Conservation (phyloP, 2,113 vertebrate genomes). For the Tetraodon nigroviridis region DNA sequence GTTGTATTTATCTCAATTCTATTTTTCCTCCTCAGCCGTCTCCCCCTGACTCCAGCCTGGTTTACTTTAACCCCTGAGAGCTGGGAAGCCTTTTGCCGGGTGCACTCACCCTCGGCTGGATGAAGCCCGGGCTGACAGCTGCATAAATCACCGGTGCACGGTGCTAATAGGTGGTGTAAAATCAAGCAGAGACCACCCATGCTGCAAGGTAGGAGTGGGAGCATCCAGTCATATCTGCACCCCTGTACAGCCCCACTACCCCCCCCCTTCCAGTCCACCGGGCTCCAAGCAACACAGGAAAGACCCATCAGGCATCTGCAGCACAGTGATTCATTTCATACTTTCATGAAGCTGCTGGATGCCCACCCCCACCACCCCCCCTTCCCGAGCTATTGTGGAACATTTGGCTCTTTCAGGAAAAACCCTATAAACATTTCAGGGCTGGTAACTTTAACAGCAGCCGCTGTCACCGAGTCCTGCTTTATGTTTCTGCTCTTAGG, state of each 20-base stretch:
- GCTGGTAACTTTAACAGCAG: slow-evolving; percentile 56
- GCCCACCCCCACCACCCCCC: slow-evolving; percentile 26
- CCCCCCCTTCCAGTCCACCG: slow-evolving; percentile 45
- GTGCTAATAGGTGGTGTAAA: slow-evolving; percentile 77
- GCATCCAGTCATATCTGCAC: slow-evolving; percentile 73
- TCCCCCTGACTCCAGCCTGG: slow-evolving; percentile 40
- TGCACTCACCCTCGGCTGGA: slow-evolving; percentile 68
- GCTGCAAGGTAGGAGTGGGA: slow-evolving; percentile 62
- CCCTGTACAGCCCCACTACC: slow-evolving; percentile 62
- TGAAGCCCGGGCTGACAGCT: slow-evolving; percentile 76
- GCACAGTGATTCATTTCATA: slow-evolving; percentile 78
- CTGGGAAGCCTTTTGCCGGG: slow-evolving; percentile 53
- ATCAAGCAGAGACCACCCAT: slow-evolving; percentile 75
- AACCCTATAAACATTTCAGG: slow-evolving; percentile 64
- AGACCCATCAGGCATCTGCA: slow-evolving; percentile 69
- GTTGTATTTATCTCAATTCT: slow-evolving; percentile 62
- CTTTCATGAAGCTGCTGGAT: slow-evolving; percentile 70
- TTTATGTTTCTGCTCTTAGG: slow-evolving; percentile 20
- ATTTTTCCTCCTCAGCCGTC: slow-evolving; percentile 48
- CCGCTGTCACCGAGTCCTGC: neutral
- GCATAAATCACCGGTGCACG: slow-evolving; percentile 72
- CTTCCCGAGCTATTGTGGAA: slow-evolving; percentile 44
- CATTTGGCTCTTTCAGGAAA: neutral
- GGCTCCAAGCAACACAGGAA: slow-evolving; percentile 78
- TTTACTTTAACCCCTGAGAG: slow-evolving; percentile 67